Base-by-base conservation (phyloP, 2,113 vertebrate genomes). In the Solea solea region DNA sequence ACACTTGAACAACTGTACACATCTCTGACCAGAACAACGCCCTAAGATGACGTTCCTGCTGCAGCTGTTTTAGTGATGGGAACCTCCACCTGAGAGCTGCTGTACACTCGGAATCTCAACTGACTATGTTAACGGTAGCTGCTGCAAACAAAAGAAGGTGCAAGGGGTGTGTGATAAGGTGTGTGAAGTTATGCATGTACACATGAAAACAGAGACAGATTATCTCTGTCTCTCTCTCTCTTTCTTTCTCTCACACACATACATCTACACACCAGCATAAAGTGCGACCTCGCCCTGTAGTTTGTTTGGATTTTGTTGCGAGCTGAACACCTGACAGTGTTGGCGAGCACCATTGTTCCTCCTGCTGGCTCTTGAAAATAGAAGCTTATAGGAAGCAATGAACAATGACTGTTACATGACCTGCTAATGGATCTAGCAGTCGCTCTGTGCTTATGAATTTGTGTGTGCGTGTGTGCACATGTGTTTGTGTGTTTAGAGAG, bases 341-440 rank as follows among this genome's bases (percentile, higher is more conserved):
- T 27, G 48, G 49, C 40, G n/a, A 75, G 50, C 28, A 52, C 81
- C 61, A 87, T 91, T 92, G 92, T 93, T 93, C 58, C 70, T 80
- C 66, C 28, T 72, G 59, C 49, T 76, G 84, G 71, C 82, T 78
- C 76, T 92, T 88, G 86, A 86, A 94, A 91, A 91, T 89, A 93
- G 85, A 80, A 88, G 68, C 87, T 78, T 85, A 91, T 92, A 88
- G 81, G 88, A 91, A 93, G 91, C 86, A 90, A 91, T 93, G 92
- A 92, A 94, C 92, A 94, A 91, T 94, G 92, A 93, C 92, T 93
- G 87, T 86, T 92, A 87, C 89, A 88, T 93, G 92, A 93, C 91
- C 91, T 71, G 65, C 87, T 94, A 93, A 94, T 94, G 88, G 86
- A 90, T 92, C 51, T 83, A 92, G 57, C 93, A 94, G 91, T 84